Evolutionary conservation across 2,888 invertebrate genomes (phyloP).

Genomic region (Melitaea athalia): DNA sequence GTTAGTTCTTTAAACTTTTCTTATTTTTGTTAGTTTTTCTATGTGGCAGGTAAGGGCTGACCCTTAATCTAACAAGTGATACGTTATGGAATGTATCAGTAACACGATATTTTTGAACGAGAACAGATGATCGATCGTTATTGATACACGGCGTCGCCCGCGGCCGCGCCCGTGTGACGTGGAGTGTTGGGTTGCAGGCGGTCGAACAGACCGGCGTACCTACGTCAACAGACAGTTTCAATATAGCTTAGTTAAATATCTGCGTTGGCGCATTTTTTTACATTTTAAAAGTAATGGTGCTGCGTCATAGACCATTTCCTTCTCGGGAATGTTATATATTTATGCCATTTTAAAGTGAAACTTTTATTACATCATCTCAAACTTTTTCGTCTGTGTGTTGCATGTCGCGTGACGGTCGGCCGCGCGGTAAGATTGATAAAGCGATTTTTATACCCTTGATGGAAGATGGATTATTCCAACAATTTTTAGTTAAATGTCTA

Average conservation of each 20-base stretch:
- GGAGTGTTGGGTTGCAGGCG: background rate
- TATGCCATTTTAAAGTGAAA: no score
- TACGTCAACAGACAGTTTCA: background rate
- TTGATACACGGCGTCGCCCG: background rate
- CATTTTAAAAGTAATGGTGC: background rate
- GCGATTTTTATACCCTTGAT: no score
- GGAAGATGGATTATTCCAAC: no score
- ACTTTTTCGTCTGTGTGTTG: no score
- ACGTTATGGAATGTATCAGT: background rate
- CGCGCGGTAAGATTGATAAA: no score
- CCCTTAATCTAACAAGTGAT: background rate
- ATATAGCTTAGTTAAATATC: background rate
- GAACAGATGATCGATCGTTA: conserved; percentile 3
- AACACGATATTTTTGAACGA: conserved; percentile 4
- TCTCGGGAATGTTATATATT: no score
- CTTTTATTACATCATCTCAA: no score
- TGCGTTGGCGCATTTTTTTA: background rate
- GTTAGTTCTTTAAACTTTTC: background rate
- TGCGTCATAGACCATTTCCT: no score
- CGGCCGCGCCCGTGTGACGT: background rate
- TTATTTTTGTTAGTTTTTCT: background rate
- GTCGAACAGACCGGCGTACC: background rate
- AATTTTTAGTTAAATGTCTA: no score
- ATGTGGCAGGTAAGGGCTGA: background rate
- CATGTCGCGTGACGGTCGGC: no score